Percentiles rank a stretch among this genome's conserved stretches.
phyloP scores from a whole-genome alignment of 23 tunicate species.

The Halocynthia roretzi region DNA sequence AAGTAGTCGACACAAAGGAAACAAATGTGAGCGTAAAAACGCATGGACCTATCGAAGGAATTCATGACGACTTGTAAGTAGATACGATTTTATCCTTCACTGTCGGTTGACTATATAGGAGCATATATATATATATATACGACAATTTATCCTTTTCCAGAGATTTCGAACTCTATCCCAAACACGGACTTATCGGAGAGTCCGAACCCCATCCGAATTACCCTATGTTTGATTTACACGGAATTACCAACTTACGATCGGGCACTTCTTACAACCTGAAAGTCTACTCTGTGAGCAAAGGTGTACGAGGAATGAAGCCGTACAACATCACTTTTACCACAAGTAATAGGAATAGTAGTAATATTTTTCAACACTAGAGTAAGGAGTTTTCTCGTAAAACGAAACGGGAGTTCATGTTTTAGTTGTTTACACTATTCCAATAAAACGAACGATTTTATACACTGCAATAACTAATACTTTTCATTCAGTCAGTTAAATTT shows the following conservation, averaged over 20 bases:
- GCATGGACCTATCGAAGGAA: constrained; percentile 53
- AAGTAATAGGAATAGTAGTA: constrained; percentile 27
- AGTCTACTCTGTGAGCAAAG: constrained; percentile 48
- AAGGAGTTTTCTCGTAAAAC: no score
- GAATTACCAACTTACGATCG: constrained; percentile 35
- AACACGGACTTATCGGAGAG: constrained; percentile 45
- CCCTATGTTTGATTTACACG: constrained; percentile 33
- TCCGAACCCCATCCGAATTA: constrained; percentile 57
- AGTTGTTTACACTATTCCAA: no score
- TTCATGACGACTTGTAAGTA: constrained; percentile 77
- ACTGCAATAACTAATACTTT: no score
- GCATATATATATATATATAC: neutral
- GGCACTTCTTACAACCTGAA: constrained; percentile 37
- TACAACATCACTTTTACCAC: constrained; percentile 31
- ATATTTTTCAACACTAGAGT: neutral
- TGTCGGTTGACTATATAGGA: neutral
- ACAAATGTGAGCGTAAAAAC: constrained; percentile 40
- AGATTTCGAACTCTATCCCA: constrained; percentile 40
- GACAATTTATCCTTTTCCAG: constrained; percentile 13
- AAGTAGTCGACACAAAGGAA: constrained; percentile 33
- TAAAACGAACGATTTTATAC: no score
- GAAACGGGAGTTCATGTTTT: no score
- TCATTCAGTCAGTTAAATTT: no score
- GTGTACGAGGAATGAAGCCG: constrained; percentile 47
- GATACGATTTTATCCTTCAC: neutral